Base-by-base conservation (phyloP, 2,797 vertebrate genomes). In the Myiotriccus ornatus region DNA sequence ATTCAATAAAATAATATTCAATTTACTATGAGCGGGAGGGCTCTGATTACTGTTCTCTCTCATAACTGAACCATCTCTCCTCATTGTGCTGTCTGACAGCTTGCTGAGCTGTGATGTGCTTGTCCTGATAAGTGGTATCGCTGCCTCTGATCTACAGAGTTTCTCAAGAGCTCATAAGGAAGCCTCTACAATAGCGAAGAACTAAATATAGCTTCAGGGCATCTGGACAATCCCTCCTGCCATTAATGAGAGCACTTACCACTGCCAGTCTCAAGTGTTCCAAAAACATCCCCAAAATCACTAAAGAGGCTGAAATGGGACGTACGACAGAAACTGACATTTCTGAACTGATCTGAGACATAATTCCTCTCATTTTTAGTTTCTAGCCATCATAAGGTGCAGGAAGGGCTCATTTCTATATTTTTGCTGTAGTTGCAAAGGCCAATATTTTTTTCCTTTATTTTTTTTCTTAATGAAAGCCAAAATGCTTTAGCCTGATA, bases 191-290 rank as follows among this genome's bases (percentile, higher is more conserved):
- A 47, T n/a, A 34, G 43, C 53, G 59, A 84, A 68, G 64, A 74
- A 52, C 10, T 23, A 46, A 55, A 74, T 0, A 4, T 67, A 41
- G 10, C 60, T 70, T 77, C 57, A 49, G 55, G 63, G 18, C 1
- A 5, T 6, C 52, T 68, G 50, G 44, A 78, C 78, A 37, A 65
- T 81, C 24, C 30, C 17, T 50, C 30, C 15, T 70, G 32, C 70
- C 25, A 6, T 67, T 74, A 63, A 74, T 0, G 0, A 44, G 14
- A n/a, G 62, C 22, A 37, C 5, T 6, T 27, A 28, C 4, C 28
- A 41, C 10, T 41, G 55, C 18, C 7, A 7, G 2, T 21, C 53
- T 64, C 4, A 3, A 56, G 41, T 28, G 12, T n/a, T 71, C 23
- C 2, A 10, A 68, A 87, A 75, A 13, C 32, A 3, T 37, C 37